phyloP scores from a whole-genome alignment of 2,797 vertebrate genomes.

The Urophycis tenuis region DNA sequence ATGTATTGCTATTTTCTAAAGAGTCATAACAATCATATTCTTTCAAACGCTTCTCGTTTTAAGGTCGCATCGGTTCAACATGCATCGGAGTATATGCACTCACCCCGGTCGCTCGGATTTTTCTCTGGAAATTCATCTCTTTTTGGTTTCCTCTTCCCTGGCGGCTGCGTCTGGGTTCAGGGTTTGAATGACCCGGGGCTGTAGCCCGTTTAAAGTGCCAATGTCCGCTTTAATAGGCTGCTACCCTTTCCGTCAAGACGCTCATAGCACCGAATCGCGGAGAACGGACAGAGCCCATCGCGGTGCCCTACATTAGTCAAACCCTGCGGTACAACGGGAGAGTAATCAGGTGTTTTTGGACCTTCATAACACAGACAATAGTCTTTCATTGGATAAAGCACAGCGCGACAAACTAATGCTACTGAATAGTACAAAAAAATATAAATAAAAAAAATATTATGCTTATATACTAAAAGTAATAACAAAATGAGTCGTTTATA shows the following conservation, averaged over 20 bases:
- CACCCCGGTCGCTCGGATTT: conserved; percentile 55
- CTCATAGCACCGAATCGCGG: background rate
- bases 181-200: conserved; percentile 54
- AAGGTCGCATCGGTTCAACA: background rate
- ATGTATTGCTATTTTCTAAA: background rate
- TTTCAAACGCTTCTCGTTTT: background rate
- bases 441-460: background rate
- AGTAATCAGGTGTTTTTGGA: background rate
- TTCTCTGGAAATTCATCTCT: conserved; percentile 55
- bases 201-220: conserved; percentile 43
- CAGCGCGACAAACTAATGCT: background rate
- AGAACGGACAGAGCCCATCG: too few species aligned
- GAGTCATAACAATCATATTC: background rate
- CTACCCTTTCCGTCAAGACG: conserved; percentile 16
- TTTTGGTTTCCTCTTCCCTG: conserved; percentile 48
- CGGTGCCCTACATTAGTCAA: too few species aligned
- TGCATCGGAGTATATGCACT: conserved; percentile 52
- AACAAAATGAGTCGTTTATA: background rate
- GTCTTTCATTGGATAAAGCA: background rate
- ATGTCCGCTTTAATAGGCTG: conserved; percentile 52
- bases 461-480: background rate
- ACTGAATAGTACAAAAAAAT: background rate
- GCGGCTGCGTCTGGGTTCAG: conserved; percentile 52
- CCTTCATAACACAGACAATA: background rate
- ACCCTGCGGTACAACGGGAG: background rate